Evolutionary conservation across 2,113 vertebrate species (phyloP).

Genomic region (Embiotoca jacksoni): DNA sequence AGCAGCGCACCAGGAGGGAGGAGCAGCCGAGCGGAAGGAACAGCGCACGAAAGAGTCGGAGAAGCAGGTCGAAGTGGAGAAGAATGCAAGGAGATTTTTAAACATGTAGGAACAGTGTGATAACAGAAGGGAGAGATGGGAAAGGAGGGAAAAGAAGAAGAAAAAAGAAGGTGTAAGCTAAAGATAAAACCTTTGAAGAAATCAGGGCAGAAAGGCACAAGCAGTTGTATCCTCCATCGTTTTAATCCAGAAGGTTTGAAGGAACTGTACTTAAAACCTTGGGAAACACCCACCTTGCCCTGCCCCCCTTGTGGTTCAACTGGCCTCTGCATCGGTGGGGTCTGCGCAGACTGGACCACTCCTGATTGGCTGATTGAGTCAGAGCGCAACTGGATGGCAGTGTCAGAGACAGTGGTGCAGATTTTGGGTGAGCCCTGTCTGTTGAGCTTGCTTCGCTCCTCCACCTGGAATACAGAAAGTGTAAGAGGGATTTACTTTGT

Average conservation of each 20-base stretch:
- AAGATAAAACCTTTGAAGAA: constrained; percentile 1
- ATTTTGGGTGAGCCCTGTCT: constrained; percentile 91
- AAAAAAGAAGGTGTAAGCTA: constrained; percentile 39
- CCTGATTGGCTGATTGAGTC: constrained; percentile 85
- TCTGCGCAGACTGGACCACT: constrained; percentile 85
- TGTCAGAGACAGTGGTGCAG: constrained; percentile 87
- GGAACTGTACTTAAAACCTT: not conserved
- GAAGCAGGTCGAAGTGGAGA: constrained; percentile 45
- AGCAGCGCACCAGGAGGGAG: constrained; percentile 38
- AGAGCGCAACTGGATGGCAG: constrained; percentile 85
- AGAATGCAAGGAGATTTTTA: constrained; percentile 25
- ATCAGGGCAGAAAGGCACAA: constrained; percentile 6
- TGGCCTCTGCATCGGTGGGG: constrained; percentile 94
- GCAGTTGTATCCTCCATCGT: not conserved
- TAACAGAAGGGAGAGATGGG: constrained; percentile 23
- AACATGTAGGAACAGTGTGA: constrained; percentile 1
- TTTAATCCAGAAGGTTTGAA: not conserved
- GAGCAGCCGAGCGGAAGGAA: constrained; percentile 52
- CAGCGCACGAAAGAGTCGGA: constrained; percentile 29
- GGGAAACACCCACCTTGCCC: constrained; percentile 86
- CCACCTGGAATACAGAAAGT: constrained; percentile 82
- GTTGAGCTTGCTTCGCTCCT: constrained; percentile 92
- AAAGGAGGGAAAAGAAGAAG: constrained; percentile 27
- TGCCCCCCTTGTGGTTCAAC: constrained; percentile 94
- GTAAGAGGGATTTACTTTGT: not conserved